phyloP scores from a whole-genome alignment of 2,113 vertebrate species.

The Crotalus viridis region DNA sequence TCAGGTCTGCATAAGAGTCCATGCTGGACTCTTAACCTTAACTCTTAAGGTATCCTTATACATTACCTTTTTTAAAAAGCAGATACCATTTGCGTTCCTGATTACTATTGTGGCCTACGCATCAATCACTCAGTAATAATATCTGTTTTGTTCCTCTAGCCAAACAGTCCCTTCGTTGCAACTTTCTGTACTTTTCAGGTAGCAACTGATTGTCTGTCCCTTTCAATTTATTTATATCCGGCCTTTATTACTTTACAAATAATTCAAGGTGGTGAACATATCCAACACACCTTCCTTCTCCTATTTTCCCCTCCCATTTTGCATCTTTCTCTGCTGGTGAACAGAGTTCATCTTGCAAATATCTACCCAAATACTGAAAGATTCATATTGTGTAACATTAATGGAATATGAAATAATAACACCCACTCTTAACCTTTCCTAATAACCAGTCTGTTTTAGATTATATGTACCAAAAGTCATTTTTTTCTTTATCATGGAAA shows the following conservation, averaged over 20 bases:
- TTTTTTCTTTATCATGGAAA: not conserved
- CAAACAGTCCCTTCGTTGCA: not conserved
- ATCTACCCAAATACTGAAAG: not conserved
- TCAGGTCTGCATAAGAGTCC: not conserved
- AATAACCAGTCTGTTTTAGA: not conserved
- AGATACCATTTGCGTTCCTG: not conserved
- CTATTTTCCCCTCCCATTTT: not conserved
- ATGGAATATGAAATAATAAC: not conserved
- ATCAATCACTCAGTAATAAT: not conserved
- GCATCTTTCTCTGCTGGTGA: not conserved
- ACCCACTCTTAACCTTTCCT: not conserved
- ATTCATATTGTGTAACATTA: not conserved
- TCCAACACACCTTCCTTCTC: not conserved
- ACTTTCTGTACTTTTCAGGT: not conserved
- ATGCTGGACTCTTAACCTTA: not conserved
- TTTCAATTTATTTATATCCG: not conserved
- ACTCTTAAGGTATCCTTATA: not conserved
- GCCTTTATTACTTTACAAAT: not conserved
- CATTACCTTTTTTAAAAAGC: not conserved
- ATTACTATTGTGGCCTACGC: not conserved
- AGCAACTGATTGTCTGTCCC: not conserved
- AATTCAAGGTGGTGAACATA: not conserved
- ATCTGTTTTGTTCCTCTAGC: no score
- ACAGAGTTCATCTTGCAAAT: not conserved
- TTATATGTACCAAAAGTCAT: not conserved